Evolutionary conservation across 1,140 invertebrate species (phyloP), one percentile per base, ranked within the genome.

Genomic region (Heliothis subflexa): DNA sequence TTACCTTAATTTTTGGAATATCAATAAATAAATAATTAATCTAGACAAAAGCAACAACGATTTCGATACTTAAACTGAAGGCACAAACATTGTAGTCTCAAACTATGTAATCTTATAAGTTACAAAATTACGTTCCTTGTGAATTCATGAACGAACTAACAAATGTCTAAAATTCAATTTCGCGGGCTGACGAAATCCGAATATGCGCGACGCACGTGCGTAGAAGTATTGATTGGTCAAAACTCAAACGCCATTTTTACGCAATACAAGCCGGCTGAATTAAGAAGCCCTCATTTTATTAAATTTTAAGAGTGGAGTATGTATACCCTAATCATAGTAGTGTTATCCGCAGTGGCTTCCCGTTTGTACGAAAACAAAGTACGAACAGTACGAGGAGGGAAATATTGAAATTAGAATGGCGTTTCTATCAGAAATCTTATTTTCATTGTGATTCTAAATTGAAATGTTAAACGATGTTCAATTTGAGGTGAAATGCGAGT

Each of bases 211-310:
- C 11, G 21, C 4, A 59, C 45, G 16, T 66, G 62, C 62, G 40
- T 66, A 12, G 47, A 64, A 66, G 16, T 66, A 66, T 66, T 81
- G 85, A 86, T 86, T 87, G 47, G 45, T 79, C 73, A n/a, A n/a
- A n/a, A n/a, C n/a, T n/a, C n/a, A 33, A 78, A 80, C 66, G 78
- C 71, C 77, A 83, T 83, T 21, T 54, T 28, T 87, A 86, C 87
- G 85, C 86, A 86, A 81, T 87, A 85, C 86, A 82, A 88, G 13
- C 16, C 81, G 68, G 28, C 47, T 18, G 12, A 68, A 2, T 70
- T 52, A 28, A n/a, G 50, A 50, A 70, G 66, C 33, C 40, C 16
- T 2, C 2, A 10, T 62, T 9, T 0, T 10, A 7, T 7, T 66
- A 11, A n/a, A 0, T 21, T 14, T 14, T 11, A 1, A 0, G n/a